Base-by-base conservation (phyloP, 1,140 invertebrate species). In the Cotesia glomerata region DNA sequence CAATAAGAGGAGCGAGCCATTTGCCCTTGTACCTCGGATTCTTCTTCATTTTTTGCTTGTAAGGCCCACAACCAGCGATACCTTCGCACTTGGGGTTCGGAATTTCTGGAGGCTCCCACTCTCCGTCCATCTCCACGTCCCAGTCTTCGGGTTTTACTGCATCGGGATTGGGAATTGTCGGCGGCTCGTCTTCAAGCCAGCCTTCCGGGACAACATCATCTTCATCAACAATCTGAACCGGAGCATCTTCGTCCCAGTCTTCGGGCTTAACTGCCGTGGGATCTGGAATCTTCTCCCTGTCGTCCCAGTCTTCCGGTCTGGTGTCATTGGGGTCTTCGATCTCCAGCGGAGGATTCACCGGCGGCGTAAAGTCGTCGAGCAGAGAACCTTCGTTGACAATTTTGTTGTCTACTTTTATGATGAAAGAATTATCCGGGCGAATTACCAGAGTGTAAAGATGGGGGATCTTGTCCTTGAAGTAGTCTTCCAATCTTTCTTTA, bases 71-170 rank as follows among this genome's bases (percentile, higher is more conserved):
- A 3, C 98, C 98, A 4, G 93, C 89, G 8, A 91, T 94, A 74
- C 92, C 89, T 76, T 90, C 89, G 83, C 97, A 99, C n/a, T 90
- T 90, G 0, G 97, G 96, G 88, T 99, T 99, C 72, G 92, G 90
- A 36, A 99, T 92, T 65, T 97, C 88, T 0, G 97, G 95, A 14
- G 98, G 92, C 87, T 99, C 98, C 97, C 98, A 99, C 85, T 96
- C 94, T 0, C 98, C 98, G 88, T 99, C 98, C 93, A 99, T 99
- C 76, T 98, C 96, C 61, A 94, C 91, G 87, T 99, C 98, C 98
- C 98, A 99, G 85, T 99, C 97, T 0, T 91, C 90, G 0, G 97
- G 98, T 88, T 97, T 97, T 39, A 90, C 86, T 7, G 97, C 94
- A 56, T 92, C 91, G 0, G 95, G 92, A 88, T 99, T 97, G 75